These are phyloP conservation scores for Nephrocerus scutellatus DNA, from an alignment of 2,888 invertebrate genomes.

Conservation along the genomic window DNA sequence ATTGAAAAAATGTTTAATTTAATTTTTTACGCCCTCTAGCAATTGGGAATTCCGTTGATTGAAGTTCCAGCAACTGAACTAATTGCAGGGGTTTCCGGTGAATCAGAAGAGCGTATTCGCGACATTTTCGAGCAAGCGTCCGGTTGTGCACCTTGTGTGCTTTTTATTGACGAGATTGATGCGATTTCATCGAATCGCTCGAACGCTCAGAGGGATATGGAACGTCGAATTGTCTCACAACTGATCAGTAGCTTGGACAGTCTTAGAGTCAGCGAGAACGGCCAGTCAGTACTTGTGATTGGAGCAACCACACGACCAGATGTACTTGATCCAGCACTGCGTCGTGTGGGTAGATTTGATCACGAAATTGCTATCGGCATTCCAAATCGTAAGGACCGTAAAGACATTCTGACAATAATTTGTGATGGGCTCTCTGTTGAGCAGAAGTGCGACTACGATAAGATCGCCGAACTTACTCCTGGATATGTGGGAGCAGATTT, in stretches of 20 bases:
- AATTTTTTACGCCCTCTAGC: constrained; percentile 49
- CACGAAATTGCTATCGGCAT: constrained; percentile 91
- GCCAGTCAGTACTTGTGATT: constrained; percentile 60
- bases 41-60: constrained; percentile 75
- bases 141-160: constrained; percentile 66
- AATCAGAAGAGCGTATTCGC: constrained; percentile 88
- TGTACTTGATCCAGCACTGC: constrained; percentile 81
- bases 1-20: background rate
- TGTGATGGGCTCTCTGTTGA: constrained; percentile 64
- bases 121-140: constrained; percentile 88
- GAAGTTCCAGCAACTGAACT: constrained; percentile 88
- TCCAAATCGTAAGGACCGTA: constrained; percentile 76
- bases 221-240: constrained; percentile 89
- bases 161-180: constrained; percentile 96
- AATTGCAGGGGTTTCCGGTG: constrained; percentile 90
- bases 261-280: constrained; percentile 44
- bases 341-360: constrained; percentile 89
- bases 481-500: constrained; percentile 96
- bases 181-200: constrained; percentile 88
- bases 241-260: constrained; percentile 81
- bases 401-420: constrained; percentile 67
- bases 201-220: constrained; percentile 91
- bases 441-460: constrained; percentile 62
- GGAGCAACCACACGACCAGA: constrained; percentile 96
- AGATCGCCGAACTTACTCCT: constrained; percentile 78